Evolutionary conservation across 2,888 invertebrate genomes (phyloP), one percentile per base, ranked within the genome.

Genomic region (Willowsia nigromaculata): DNA sequence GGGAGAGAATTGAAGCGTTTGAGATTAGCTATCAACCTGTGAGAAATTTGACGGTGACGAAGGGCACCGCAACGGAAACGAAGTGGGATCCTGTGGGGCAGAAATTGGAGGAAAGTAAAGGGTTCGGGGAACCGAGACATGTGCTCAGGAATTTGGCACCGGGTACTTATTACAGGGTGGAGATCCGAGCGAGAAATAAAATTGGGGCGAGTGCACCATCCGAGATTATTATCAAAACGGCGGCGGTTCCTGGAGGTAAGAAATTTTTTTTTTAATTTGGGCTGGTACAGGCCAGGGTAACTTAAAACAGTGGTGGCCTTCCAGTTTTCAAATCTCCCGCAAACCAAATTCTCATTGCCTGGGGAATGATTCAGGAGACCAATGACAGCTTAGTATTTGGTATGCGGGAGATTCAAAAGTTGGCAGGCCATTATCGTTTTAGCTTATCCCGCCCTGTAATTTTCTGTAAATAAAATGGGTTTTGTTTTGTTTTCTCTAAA

Each of bases 1-100:
- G 98, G 9, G 97, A 97, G 94, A 96, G 96, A 33, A 98, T 98
- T 93, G 96, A 97, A 93, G 95, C 95, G 94, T 98, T 98, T 94
- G 95, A 96, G 94, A 95, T 98, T 91, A 96, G 95, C 93, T 97
- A 96, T 94, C 97, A 97, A 94, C 96, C 96, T 93, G 97, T 93
- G 27, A 91, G 91, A 40, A 93, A 93, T 81, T 53, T 90, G 2
- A 91, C 90, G 2, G 62, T 88, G 13, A 37, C 22, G 9, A 90
- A 47, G 50, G 85, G 88, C n/a, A 68, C 50, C 5, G 81, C 81
- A 9, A 3, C 37, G 27, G 81, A 88, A 22, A 91, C 88, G 18
- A 90, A 90, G 13, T 93, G 93, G 93, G 88, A 90, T 18, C 80
- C 88, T 1, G 82, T 90, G 4, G 93, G 93, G 15, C 89, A 90